A percentile compares a stretch with the other conserved stretches of the same genome.
Evolutionary conservation across 64 coral and sea anemone species (phyloP).

Genomic region (Stichodactyla mertensii): DNA sequence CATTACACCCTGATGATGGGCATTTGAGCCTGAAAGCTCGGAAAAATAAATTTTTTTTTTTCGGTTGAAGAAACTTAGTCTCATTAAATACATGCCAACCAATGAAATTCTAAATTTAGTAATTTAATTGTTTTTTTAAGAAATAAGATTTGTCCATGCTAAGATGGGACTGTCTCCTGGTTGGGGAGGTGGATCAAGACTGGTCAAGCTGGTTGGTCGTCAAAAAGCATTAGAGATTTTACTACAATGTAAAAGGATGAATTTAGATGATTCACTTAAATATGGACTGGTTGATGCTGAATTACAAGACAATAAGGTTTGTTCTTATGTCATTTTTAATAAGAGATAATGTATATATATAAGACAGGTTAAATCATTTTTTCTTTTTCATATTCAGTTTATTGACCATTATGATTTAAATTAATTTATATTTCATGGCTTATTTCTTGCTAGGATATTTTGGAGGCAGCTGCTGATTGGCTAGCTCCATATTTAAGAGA

Average conservation of each 20-base stretch:
- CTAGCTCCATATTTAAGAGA: slow-evolving; percentile 53
- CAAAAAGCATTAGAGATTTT: slow-evolving; percentile 72
- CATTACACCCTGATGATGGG: too few relatives aligned
- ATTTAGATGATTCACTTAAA: slow-evolving; percentile 44
- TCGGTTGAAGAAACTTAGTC: too few relatives aligned
- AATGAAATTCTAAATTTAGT: too few relatives aligned
- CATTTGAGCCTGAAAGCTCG: too few relatives aligned
- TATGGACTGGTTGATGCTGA: slow-evolving; percentile 76
- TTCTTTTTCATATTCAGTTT: too few relatives aligned
- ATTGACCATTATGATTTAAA: too few relatives aligned
- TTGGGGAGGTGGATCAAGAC: slow-evolving; percentile 79
- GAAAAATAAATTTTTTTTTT: too few relatives aligned
- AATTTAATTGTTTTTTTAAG: too few relatives aligned
- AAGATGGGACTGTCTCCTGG: slow-evolving; percentile 86
- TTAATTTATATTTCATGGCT: neutral
- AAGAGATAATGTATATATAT: too few relatives aligned
- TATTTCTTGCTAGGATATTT: slow-evolving; percentile 18
- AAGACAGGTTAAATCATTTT: too few relatives aligned
- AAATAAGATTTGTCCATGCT: slow-evolving; percentile 82
- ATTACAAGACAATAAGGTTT: slow-evolving; percentile 43
- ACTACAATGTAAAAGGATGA: slow-evolving; percentile 44
- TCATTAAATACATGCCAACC: too few relatives aligned
- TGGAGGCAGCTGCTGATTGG: slow-evolving; percentile 42
- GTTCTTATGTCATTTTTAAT: neutral
- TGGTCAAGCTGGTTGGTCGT: slow-evolving; percentile 60